Conservation (phyloP, 2,888 invertebrate species). For the Rotaria sp. region DNA sequence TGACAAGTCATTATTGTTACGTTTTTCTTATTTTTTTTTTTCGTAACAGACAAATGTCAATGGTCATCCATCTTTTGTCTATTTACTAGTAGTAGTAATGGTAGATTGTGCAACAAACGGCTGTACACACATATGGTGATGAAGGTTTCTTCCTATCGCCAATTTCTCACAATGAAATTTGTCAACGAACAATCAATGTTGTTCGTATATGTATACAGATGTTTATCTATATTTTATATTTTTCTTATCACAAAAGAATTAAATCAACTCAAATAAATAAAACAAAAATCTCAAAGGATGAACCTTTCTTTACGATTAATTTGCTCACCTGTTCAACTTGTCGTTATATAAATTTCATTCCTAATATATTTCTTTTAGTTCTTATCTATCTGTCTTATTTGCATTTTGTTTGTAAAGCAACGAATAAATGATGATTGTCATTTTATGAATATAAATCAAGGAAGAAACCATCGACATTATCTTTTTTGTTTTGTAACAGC, state of each 20-base stretch:
- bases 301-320: neutral
- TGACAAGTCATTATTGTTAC: neutral
- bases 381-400: neutral
- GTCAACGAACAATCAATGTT: neutral
- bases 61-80: neutral
- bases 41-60: neutral
- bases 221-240: neutral
- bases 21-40: neutral
- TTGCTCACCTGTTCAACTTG: neutral
- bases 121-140: neutral
- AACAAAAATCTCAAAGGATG: neutral
- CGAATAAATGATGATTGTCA: neutral
- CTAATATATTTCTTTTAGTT: neutral
- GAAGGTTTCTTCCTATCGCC: neutral
- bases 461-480: neutral
- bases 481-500: neutral
- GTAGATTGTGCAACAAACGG: neutral
- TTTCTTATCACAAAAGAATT: neutral
- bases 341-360: neutral
- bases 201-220: neutral
- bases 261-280: neutral
- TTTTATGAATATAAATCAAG: neutral
- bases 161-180: neutral
- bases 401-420: neutral
- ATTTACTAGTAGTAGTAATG: neutral